Conservation (phyloP, 2,113 vertebrate species). For the Lontra canadensis region DNA sequence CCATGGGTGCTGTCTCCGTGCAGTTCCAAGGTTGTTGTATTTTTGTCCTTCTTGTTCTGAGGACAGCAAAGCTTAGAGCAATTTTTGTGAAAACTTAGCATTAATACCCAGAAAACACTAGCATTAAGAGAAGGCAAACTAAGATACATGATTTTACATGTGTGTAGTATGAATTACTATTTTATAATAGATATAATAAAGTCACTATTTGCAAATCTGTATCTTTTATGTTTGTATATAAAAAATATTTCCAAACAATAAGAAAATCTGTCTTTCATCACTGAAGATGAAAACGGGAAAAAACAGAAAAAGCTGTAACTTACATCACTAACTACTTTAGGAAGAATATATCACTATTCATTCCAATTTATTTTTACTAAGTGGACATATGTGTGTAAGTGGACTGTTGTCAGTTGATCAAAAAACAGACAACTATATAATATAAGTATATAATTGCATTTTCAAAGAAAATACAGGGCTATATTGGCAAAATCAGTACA, state of each 20-base stretch:
- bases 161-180: not conserved
- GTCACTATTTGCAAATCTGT: not conserved
- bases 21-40: not conserved
- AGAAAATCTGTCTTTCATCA: not conserved
- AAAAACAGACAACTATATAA: slow-evolving; percentile 43
- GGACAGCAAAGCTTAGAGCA: not conserved
- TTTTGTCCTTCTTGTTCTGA: not conserved
- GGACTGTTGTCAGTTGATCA: slow-evolving; percentile 46
- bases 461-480: slow-evolving; percentile 46
- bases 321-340: not conserved
- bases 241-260: slow-evolving; percentile 38
- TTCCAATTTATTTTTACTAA: slow-evolving; percentile 45
- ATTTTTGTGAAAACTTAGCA: slow-evolving; percentile 17
- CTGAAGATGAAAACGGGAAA: not conserved
- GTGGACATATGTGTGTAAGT: not conserved
- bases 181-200: not conserved
- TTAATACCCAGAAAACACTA: not conserved
- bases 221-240: not conserved
- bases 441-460: slow-evolving; percentile 25
- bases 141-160: not conserved
- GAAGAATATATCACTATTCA: slow-evolving; percentile 36
- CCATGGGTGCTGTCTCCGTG: not conserved
- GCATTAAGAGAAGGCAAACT: not conserved
- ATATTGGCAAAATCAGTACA: slow-evolving; percentile 43
- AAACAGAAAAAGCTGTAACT: not conserved